Conservation (phyloP, 2,113 vertebrate species). For the Thymallus thymallus region DNA sequence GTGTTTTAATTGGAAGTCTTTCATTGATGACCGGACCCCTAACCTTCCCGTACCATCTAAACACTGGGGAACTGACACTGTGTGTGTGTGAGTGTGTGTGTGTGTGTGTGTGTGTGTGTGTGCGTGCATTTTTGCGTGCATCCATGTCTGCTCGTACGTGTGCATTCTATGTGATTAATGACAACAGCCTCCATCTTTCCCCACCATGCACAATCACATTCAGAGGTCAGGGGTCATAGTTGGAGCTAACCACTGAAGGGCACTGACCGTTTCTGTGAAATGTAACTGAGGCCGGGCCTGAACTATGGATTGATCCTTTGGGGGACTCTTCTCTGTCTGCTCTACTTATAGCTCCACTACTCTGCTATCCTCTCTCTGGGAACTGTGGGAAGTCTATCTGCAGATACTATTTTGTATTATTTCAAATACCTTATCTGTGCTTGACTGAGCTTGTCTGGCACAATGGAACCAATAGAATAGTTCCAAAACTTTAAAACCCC, state of each 20-base stretch:
- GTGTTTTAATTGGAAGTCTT: constrained; percentile 18
- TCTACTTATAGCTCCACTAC: neutral
- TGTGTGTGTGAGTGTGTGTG: neutral
- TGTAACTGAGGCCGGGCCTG: constrained; percentile 20
- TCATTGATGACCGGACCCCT: constrained; percentile 19
- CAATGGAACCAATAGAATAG: too few species aligned
- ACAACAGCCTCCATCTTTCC: constrained; percentile 49
- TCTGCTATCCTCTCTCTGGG: neutral
- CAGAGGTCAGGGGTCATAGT: constrained; percentile 66
- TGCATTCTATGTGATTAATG: constrained; percentile 66
- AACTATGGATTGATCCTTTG: constrained; percentile 42
- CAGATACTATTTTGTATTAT: neutral
- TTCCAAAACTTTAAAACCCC: too few species aligned
- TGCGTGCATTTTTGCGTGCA: constrained; percentile 28
- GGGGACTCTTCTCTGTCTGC: constrained; percentile 10
- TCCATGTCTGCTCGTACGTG: constrained; percentile 26
- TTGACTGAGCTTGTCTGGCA: too few species aligned
- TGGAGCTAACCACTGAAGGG: constrained; percentile 53
- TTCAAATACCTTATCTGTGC: too few species aligned
- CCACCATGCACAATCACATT: constrained; percentile 46
- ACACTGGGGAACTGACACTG: constrained; percentile 10
- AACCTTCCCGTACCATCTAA: constrained; percentile 15
- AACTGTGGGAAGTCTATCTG: neutral
- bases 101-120: constrained; percentile 14
- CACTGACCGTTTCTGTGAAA: constrained; percentile 43